A percentile compares a stretch with the other conserved stretches of the same genome.
These are phyloP conservation scores for Drosophila diplacantha DNA, from an alignment of 2,888 invertebrate species.

Conservation along the genomic window DNA sequence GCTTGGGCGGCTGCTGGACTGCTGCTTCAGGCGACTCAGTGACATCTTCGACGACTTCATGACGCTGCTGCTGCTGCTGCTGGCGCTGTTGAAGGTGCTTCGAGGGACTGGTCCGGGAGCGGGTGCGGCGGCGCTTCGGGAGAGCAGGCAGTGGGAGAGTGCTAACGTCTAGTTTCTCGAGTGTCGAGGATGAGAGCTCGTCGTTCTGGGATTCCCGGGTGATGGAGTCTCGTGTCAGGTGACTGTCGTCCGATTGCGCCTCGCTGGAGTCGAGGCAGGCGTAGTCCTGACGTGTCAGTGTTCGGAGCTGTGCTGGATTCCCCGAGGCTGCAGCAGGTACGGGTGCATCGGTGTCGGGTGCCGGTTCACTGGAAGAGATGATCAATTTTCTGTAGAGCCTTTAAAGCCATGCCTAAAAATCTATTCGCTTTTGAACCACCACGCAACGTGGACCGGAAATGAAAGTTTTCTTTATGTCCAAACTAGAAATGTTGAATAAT, in stretches of 20 bases:
- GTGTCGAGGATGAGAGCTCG: conserved; percentile 73
- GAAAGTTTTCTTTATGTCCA: not conserved
- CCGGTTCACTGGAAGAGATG: conserved; percentile 21
- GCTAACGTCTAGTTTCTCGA: conserved; percentile 76
- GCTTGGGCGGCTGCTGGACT: conserved; percentile 31
- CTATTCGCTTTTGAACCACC: not conserved
- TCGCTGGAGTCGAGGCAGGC: conserved; percentile 75
- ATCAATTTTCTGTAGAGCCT: not conserved
- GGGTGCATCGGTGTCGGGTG: conserved; percentile 14
- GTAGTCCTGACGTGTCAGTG: conserved; percentile 68
- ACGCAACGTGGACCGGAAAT: not conserved
- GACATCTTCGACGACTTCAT: conserved; percentile 36
- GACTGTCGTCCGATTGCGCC: conserved; percentile 76
- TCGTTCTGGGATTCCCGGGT: conserved; percentile 76
- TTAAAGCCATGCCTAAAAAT: not conserved
- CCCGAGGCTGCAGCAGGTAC: conserved; percentile 14
- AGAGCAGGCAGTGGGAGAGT: conserved; percentile 76
- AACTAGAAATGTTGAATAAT: not conserved
- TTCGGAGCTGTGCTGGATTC: conserved; percentile 36
- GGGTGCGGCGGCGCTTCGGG: conserved; percentile 75
- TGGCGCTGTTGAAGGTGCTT: conserved; percentile 54
- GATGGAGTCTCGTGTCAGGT: conserved; percentile 73
- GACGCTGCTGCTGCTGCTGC: conserved; percentile 36
- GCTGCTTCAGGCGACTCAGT: conserved; percentile 27
- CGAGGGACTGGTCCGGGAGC: conserved; percentile 70